Evolutionary conservation across 2,113 vertebrate species (phyloP), one percentile per base, ranked within the genome.

Genomic region (Pluvialis apricaria): DNA sequence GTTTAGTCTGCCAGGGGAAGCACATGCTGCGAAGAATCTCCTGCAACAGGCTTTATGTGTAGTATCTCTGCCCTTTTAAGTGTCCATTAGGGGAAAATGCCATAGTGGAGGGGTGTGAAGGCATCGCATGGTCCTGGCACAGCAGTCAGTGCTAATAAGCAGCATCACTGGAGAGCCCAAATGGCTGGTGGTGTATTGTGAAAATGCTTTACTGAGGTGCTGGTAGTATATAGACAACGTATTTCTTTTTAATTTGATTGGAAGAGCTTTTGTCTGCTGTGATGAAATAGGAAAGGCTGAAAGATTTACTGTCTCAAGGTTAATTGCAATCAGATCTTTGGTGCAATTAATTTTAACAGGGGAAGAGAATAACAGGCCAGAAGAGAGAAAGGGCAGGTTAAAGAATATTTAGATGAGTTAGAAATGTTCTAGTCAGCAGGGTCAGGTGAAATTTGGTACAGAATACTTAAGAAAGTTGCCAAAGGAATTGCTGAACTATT

Each of bases 251-350:
- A 92, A 86, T 94, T 83, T 94, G 92, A 83, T 10, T 1, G 51
- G 52, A 77, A 55, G 95, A 92, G 36, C 28, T 94, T 96, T 92
- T 83, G 68, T 88, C 34, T 86, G 76, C 47, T 73, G 38, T 49
- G 77, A 62, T 83, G 83, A 84, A 87, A 81, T 16, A 81, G 38
- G 55, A 94, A 88, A 95, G 36, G 60, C 51, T 84, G 91, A 90
- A 88, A 91, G 88, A 90, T 81, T 96, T 89, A 73, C 64, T 83
- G 9, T 66, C 68, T 79, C 76, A 92, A 86, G 94, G 95, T 94
- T 90, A 96, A 94, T 95, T 97, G 86, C 91, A 83, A 94, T 90
- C 82, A 93, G 49, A 66, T 73, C 49, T 77, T 77, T 83, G 8
- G 31, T 47, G 64, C 60, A 94, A 94, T 88, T 94, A 94, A 94